Evolutionary conservation across 1,140 invertebrate genomes (phyloP), one percentile per base, ranked within the genome.

Genomic region (Zaprionus lachaisei): DNA sequence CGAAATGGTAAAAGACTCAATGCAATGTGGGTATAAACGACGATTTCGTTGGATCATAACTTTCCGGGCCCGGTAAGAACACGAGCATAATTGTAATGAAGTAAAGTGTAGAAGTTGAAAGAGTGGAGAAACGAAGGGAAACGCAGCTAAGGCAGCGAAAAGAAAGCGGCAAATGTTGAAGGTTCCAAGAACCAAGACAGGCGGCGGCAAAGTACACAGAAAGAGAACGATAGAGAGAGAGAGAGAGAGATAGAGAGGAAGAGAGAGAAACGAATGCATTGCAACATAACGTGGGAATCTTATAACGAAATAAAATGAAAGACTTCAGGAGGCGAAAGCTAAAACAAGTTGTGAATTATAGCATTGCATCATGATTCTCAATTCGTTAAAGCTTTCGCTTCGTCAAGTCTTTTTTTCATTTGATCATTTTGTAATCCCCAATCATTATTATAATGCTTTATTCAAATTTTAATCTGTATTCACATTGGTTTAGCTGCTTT

Each of bases 21-120:
- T 72, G 69, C 62, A 72, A 66, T 44, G 41, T 47, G 69, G 56
- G 17, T 47, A 61, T 73, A 68, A 68, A 17, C 41, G 41, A 74
- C 57, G 65, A 54, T 58, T 34, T 20, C 55, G 51, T 67, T 67
- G 63, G 38, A 17, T 37, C 62, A 60, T 61, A 69, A 69, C 66
- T 62, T 74, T 74, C 47, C 44, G 24, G 66, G 15, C 41, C 51
- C 51, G 51, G 20, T 24, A 17, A 69, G 68, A 49, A 55, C 44
- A 11, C 44, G 66, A 28, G 56, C 65, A 49, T 74, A 69, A 74
- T 74, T 69, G 67, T 62, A 69, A 74, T 62, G 65, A 74, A 58
- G n/a, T 61, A n/a, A 62, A 28, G 38, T 22, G 47, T 5, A 34
- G 31, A 31, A 31, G 31, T 11, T 31, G 9, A 9, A 11, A 5